Evolutionary conservation across 2,888 invertebrate genomes (phyloP).

Genomic region (Drosophila algonquin): DNA sequence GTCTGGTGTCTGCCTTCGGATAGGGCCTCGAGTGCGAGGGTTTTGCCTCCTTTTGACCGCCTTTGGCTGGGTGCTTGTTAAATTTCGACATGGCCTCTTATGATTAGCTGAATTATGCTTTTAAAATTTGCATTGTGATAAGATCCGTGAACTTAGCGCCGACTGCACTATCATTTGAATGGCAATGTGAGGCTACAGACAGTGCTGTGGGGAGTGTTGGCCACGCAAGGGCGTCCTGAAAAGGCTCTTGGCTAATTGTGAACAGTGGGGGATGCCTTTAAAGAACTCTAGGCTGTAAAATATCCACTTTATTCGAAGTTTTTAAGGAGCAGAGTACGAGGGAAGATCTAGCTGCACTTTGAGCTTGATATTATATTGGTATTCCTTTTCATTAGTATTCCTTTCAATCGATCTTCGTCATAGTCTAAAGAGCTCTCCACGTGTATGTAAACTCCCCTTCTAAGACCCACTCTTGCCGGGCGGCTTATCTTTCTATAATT

Average conservation of each 20-base stretch:
- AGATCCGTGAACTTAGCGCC: conserved; percentile 50
- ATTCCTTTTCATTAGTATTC: not conserved
- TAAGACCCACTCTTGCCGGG: not conserved
- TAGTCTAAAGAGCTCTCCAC: not conserved
- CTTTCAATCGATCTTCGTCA: not conserved
- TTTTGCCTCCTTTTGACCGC: not conserved
- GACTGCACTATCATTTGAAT: conserved; percentile 36
- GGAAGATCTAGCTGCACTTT: no score
- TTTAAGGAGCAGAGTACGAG: not conserved
- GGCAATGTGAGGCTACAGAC: not conserved
- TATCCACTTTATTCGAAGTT: not conserved
- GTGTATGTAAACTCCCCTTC: not conserved
- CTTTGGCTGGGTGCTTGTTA: conserved; percentile 52
- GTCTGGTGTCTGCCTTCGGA: conserved; percentile 26
- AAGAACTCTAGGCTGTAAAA: not conserved
- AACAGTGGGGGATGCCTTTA: not conserved
- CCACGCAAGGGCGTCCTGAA: conserved; percentile 23
- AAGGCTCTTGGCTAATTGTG: conserved; percentile 21
- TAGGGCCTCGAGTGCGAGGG: not conserved
- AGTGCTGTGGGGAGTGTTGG: conserved; percentile 14
- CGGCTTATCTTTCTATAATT: conserved; percentile 22
- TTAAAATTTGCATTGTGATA: conserved; percentile 66
- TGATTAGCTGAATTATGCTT: conserved; percentile 70
- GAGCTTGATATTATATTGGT: not conserved
- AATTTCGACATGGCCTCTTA: conserved; percentile 71